phyloP scores from a whole-genome alignment of 2,113 vertebrate genomes.

The Corythornis madagascariensis region DNA sequence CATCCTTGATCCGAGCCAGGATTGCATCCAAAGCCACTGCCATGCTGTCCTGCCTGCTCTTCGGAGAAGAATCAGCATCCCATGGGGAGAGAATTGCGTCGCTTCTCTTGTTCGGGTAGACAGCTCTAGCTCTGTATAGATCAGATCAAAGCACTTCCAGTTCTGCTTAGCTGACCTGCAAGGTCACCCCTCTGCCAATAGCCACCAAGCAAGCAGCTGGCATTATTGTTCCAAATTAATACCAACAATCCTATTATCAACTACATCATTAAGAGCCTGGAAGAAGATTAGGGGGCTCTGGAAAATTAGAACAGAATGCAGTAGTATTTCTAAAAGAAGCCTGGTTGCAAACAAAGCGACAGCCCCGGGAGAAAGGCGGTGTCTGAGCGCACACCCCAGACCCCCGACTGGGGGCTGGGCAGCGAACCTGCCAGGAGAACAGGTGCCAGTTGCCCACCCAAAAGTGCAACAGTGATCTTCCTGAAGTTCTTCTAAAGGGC shows the following conservation, averaged over 20 bases:
- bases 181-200: slow-evolving; percentile 76
- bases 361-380: not conserved
- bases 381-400: not conserved
- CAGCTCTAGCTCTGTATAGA: slow-evolving; percentile 73
- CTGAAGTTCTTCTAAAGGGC: not conserved
- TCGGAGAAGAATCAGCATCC: slow-evolving; percentile 75
- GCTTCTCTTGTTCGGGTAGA: slow-evolving; percentile 10
- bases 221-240: slow-evolving; percentile 88
- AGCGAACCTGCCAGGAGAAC: not conserved
- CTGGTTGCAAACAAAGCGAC: slow-evolving; percentile 45
- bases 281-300: slow-evolving; percentile 92
- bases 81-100: slow-evolving; percentile 69
- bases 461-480: not conserved
- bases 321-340: slow-evolving; percentile 68
- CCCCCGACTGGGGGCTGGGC: not conserved
- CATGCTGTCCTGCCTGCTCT: slow-evolving; percentile 75
- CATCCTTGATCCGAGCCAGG: slow-evolving; percentile 87
- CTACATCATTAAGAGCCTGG: slow-evolving; percentile 85
- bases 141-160: slow-evolving; percentile 77
- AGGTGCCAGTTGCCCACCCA: not conserved
- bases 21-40: slow-evolving; percentile 82
- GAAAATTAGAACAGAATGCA: slow-evolving; percentile 87
- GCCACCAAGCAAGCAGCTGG: slow-evolving; percentile 83
- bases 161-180: slow-evolving; percentile 67
- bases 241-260: slow-evolving; percentile 93